Conservation (phyloP, 2,888 invertebrate genomes). For the Atrina japonica region DNA sequence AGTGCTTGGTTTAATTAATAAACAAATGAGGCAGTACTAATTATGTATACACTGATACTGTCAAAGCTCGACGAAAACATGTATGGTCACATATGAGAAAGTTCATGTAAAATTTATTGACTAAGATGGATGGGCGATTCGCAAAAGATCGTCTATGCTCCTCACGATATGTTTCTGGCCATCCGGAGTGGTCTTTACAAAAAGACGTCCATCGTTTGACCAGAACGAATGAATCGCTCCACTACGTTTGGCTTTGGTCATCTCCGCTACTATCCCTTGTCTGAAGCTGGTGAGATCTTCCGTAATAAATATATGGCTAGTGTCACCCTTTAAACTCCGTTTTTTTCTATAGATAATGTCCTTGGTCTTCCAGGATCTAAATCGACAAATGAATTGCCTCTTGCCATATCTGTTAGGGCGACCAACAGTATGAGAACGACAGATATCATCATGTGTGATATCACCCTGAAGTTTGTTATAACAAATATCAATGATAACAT, state of each 20-base stretch:
- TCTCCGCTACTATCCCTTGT: not conserved
- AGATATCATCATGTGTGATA: too few relatives aligned
- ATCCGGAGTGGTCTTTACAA: not conserved
- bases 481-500: too few relatives aligned
- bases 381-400: constrained; percentile 6
- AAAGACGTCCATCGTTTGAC: constrained; percentile 9
- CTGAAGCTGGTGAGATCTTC: constrained; percentile 10
- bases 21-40: too few relatives aligned
- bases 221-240: constrained; percentile 4
- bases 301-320: not conserved
- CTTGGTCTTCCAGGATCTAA: constrained; percentile 9
- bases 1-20: too few relatives aligned
- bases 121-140: not conserved
- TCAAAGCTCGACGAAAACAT: too few relatives aligned
- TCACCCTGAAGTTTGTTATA: too few relatives aligned
- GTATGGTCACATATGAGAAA: too few relatives aligned
- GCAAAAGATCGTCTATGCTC: not conserved
- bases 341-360: not conserved
- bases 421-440: constrained; percentile 1
- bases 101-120: too few relatives aligned
- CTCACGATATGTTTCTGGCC: not conserved
- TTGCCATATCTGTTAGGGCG: not conserved
- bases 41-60: too few relatives aligned
- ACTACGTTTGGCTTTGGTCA: not conserved
- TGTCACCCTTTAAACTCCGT: not conserved